A percentile compares a stretch with the other conserved stretches of the same genome.
Conservation (phyloP, 2,113 vertebrate genomes). For the Nannospalax galili region DNA sequence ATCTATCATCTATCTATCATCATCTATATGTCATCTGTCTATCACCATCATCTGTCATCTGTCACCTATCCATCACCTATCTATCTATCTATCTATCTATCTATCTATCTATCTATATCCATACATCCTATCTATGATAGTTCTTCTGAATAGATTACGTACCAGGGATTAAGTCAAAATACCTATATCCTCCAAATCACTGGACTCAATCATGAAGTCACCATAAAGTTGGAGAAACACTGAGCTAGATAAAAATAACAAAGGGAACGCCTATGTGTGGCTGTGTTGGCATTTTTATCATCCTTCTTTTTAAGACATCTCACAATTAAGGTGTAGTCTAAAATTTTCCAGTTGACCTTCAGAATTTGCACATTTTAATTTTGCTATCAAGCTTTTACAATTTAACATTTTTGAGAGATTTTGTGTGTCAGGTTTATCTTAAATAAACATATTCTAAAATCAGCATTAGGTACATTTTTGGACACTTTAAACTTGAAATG, state of each 20-base stretch:
- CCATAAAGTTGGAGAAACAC: not conserved
- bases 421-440: not conserved
- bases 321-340: not conserved
- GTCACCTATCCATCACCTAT: not conserved
- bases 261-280: not conserved
- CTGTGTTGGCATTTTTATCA: not conserved
- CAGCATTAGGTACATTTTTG: not conserved
- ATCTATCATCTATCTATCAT: not conserved
- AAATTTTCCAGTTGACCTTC: not conserved
- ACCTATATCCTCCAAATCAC: not conserved
- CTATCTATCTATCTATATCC: not conserved
- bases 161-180: not conserved
- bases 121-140: too few relatives aligned
- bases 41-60: not conserved
- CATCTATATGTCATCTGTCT: not conserved
- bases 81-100: not conserved
- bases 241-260: not conserved
- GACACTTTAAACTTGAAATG: not conserved
- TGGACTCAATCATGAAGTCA: not conserved
- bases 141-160: too few relatives aligned
- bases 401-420: not conserved
- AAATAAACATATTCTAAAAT: not conserved
- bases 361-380: not conserved
- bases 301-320: not conserved
- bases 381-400: not conserved